Base-by-base conservation (phyloP, 1,140 invertebrate species). In the Ruditapes philippinarum region DNA sequence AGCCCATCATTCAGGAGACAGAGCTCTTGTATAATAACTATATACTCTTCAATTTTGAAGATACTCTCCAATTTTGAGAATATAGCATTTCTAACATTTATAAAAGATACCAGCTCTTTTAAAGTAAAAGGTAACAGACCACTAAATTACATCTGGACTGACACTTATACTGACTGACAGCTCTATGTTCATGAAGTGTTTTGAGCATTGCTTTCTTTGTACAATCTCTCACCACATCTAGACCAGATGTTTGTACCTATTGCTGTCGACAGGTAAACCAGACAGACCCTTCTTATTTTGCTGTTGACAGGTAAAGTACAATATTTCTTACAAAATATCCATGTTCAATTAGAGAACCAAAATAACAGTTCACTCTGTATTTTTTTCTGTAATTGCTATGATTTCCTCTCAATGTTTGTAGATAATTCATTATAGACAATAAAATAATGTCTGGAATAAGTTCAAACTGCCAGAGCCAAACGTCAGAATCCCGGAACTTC, bases 271-370 rank as follows among this genome's bases (percentile, higher is more conserved):
- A 62, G 57, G 57, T 62, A 62, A 5, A 5, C 57, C 57, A 62
- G 57, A 62, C 28, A 25, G n/a, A n/a, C n/a, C n/a, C n/a, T 62
- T 62, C 28, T n/a, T 62, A 62, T 4, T 62, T 62, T 25, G 22
- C 57, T 62, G 57, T 62, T 25, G 57, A 28, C 57, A 62, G 57
- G 57, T 62, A 62, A 14, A 62, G 57, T 28, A 62, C 57, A 28
- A 62, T 4, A 62, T 28, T 62, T 62, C 25, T 22, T 4, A n/a
- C 57, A 19, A 62, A 9, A 25, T 62, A 62, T 25, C 25, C 57
- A 28, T 62, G 57, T 62, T 62, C 57, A 62, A 45, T 62, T 62
- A 62, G 25, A 62, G 28, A 9, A 62, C 57, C 57, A 62, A 62
- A 62, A 25, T n/a, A 25, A 5, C 57, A 62, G 57, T n/a, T n/a